A percentile compares a stretch with the other conserved stretches of the same genome.
phyloP scores from a whole-genome alignment of 2,797 vertebrate genomes.

The Bovichtus diacanthus region DNA sequence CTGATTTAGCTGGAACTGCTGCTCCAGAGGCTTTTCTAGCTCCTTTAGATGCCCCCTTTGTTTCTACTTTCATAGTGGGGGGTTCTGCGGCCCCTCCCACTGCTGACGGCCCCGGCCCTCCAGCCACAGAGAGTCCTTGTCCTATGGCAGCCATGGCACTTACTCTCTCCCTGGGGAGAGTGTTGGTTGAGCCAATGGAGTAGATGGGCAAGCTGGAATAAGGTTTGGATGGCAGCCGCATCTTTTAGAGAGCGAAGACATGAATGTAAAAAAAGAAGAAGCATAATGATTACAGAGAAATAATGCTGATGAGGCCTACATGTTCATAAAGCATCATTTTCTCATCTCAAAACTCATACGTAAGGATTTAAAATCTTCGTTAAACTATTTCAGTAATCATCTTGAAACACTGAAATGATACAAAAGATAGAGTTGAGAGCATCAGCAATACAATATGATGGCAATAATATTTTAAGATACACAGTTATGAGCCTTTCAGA shows the following conservation, averaged over 20 bases:
- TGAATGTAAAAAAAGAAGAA: background rate
- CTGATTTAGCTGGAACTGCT: constrained; percentile 75
- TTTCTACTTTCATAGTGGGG: constrained; percentile 23
- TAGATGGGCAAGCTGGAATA: constrained; percentile 96
- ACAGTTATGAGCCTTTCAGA: background rate
- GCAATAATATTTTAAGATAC: background rate
- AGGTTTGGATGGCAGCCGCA: constrained; percentile 97
- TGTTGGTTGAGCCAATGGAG: constrained; percentile 92
- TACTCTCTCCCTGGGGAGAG: constrained; percentile 88
- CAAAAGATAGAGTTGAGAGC: background rate
- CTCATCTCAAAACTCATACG: background rate
- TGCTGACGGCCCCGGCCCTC: constrained; percentile 37
- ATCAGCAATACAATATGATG: background rate
- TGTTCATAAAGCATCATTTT: background rate
- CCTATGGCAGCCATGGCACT: constrained; percentile 64
- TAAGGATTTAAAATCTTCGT: background rate
- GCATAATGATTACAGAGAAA: background rate
- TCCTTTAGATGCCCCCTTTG: constrained; percentile 50
- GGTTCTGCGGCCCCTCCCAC: constrained; percentile 10
- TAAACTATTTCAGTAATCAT: background rate
- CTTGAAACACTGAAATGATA: background rate
- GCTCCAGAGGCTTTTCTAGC: constrained; percentile 54
- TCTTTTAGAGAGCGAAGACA: constrained; percentile 80
- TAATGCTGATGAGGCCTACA: background rate
- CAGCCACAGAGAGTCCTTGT: constrained; percentile 69